A percentile compares a stretch with the other conserved stretches of the same genome.
phyloP scores from a whole-genome alignment of 2,113 vertebrate species.

The Columbina picui region DNA sequence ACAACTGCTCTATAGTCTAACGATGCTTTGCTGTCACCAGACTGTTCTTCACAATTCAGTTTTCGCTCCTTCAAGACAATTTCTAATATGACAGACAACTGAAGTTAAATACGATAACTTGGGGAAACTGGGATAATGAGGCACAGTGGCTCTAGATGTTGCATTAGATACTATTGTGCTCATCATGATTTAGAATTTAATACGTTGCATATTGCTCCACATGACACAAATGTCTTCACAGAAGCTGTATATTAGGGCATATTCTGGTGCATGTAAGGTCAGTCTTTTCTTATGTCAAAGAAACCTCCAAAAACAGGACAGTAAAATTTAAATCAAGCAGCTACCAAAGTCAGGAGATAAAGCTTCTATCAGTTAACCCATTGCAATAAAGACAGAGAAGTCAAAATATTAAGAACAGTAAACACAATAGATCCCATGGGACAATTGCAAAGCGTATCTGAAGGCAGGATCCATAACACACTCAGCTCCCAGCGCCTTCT shows the following conservation, averaged over 20 bases:
- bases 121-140: slow-evolving; percentile 41
- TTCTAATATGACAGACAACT: slow-evolving; percentile 68
- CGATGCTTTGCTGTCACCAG: slow-evolving; percentile 16
- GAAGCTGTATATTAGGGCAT: not conserved
- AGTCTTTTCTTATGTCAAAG: slow-evolving; percentile 38
- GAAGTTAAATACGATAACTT: slow-evolving; percentile 60
- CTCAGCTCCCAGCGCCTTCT: not conserved
- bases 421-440: slow-evolving; percentile 16
- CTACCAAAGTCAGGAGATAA: slow-evolving; percentile 58
- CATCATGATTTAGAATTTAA: slow-evolving; percentile 70
- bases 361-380: slow-evolving; percentile 53
- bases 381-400: slow-evolving; percentile 43
- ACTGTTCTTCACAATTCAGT: slow-evolving; percentile 46
- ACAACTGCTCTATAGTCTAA: slow-evolving; percentile 43
- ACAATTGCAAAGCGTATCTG: not conserved
- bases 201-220: slow-evolving; percentile 30
- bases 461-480: not conserved
- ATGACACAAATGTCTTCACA: slow-evolving; percentile 33
- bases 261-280: slow-evolving; percentile 13
- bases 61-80: slow-evolving; percentile 57
- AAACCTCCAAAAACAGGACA: slow-evolving; percentile 57
- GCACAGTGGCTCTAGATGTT: slow-evolving; percentile 64
- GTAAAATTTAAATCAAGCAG: slow-evolving; percentile 47
- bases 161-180: slow-evolving; percentile 40
- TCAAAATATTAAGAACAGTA: not conserved